Evolutionary conservation across 2,888 invertebrate species (phyloP), one percentile per base, ranked within the genome.

Genomic region (Dolichomitus sp.): DNA sequence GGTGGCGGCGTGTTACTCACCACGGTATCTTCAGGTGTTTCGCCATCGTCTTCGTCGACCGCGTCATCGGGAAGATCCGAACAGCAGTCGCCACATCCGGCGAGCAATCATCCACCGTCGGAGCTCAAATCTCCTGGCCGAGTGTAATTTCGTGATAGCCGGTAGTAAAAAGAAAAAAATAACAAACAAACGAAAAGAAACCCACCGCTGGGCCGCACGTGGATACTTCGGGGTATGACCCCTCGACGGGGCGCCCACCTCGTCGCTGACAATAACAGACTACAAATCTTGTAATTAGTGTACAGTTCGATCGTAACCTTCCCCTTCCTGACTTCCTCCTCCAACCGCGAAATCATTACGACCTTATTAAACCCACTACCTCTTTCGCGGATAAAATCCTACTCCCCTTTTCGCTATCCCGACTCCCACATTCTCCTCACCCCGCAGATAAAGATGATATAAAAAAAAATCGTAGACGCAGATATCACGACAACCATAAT

Each of bases 11-110:
- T 96, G 89, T 91, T 96, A 89, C 91, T 94, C n/a, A 94, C 95
- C 78, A 94, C 95, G 37, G 94, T 96, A 87, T 90, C 95, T 91
- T 87, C 95, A 61, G 93, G 94, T n/a, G 89, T 95, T 90, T 91
- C 95, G 93, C 91, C 95, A 89, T 95, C 95, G 93, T 95, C 95
- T 87, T 94, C 94, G 90, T 95, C 95, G 91, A 94, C 94, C 78
- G 95, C 95, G 87, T 95, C 95, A 87, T 95, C 95, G 88, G 95
- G 94, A 88, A 94, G 90, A 27, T 93, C 93, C 82, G 93, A 93
- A 52, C 92, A 92, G 59, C 92, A 92, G 66, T 93, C 93, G 69
- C 92, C 93, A 3, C 93, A 92, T 81, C 90, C 92, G 37, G 85
- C 87, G 59, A 88, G 88, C 72, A 87, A 85, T 66, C 85, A 91